Conservation (phyloP, 2,888 invertebrate genomes). For the Nemotelus pantherinus region DNA sequence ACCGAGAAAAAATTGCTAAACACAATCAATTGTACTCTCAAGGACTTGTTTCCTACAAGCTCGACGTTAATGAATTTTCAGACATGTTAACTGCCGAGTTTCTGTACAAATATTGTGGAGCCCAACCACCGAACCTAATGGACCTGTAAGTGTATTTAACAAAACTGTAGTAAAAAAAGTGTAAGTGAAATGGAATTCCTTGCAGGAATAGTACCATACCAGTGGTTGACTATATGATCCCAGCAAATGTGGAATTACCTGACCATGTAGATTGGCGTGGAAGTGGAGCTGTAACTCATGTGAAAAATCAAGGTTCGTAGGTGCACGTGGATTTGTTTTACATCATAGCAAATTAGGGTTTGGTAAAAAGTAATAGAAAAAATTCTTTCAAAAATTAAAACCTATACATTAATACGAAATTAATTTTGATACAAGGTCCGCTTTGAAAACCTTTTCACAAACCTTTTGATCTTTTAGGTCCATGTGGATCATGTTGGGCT, state of each 20-base stretch:
- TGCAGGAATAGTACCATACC: not conserved
- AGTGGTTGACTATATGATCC: slow-evolving; percentile 58
- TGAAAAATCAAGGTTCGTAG: slow-evolving; percentile 87
- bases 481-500: slow-evolving; percentile 74
- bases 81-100: slow-evolving; percentile 86
- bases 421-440: too few species aligned
- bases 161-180: not conserved
- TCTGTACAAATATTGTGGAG: slow-evolving; percentile 50
- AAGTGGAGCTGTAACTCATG: slow-evolving; percentile 83
- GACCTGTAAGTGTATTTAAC: too few species aligned
- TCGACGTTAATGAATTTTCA: slow-evolving; percentile 79
- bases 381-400: too few species aligned
- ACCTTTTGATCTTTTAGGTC: slow-evolving; percentile 58
- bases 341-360: too few species aligned
- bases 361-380: too few species aligned
- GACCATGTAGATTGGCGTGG: slow-evolving; percentile 84
- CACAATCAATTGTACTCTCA: slow-evolving; percentile 77
- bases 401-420: too few species aligned
- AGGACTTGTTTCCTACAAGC: slow-evolving; percentile 71
- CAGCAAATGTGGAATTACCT: slow-evolving; percentile 74
- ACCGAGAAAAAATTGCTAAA: slow-evolving; percentile 78
- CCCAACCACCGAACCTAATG: not conserved
- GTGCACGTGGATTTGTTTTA: not conserved
- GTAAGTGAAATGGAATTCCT: not conserved
- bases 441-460: too few species aligned